Conservation (phyloP, 1,140 invertebrate genomes). For the Phortica variegata region DNA sequence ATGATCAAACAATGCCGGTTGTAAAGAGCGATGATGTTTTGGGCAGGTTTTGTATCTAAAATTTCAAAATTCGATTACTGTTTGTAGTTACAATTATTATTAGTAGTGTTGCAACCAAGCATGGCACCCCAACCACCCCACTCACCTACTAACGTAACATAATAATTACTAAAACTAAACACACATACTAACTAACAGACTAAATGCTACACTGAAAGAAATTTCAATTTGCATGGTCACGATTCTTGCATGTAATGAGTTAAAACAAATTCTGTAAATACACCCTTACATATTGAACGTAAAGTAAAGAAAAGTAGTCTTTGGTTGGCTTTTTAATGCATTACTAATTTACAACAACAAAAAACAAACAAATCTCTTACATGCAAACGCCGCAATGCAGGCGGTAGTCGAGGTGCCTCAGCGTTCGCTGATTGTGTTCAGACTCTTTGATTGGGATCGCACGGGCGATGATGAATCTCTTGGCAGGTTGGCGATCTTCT, state of each 20-base stretch:
- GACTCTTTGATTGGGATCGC: slow-evolving; percentile 79
- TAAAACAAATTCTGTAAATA: no score
- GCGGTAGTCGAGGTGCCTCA: slow-evolving; percentile 57
- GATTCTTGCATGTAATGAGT: no score
- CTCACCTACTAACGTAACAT: no score
- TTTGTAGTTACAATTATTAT: not conserved
- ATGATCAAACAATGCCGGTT: slow-evolving; percentile 77
- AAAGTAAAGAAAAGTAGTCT: not conserved
- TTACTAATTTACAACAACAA: not conserved
- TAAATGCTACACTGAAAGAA: no score
- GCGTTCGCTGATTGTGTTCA: slow-evolving; percentile 57
- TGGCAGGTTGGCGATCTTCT: slow-evolving; percentile 74
- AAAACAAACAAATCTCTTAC: no score
- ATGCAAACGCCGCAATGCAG: slow-evolving; percentile 30
- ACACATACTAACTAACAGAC: no score
- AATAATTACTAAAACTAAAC: no score
- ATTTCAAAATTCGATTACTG: slow-evolving; percentile 35
- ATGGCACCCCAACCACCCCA: no score
- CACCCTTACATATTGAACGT: no score
- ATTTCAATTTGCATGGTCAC: no score
- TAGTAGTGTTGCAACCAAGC: no score
- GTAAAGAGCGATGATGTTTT: slow-evolving; percentile 78
- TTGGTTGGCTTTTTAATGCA: not conserved
- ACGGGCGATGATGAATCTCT: slow-evolving; percentile 75
- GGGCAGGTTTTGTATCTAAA: slow-evolving; percentile 64